Conservation (phyloP, 2,888 invertebrate genomes). For the Xanthorhoe designata region DNA sequence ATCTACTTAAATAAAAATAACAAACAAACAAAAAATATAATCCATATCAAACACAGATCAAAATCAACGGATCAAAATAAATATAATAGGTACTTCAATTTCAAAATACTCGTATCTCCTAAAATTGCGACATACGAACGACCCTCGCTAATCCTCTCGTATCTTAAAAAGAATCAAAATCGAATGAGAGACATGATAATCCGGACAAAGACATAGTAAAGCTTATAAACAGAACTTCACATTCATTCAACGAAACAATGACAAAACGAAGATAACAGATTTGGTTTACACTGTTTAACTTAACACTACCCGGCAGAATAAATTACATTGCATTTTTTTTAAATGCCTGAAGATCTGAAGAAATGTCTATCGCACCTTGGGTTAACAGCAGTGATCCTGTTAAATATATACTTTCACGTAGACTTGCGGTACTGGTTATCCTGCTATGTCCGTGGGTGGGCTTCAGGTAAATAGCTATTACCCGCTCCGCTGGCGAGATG, state of each 20-base stretch:
- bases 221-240: not conserved
- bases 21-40: constrained; percentile 13
- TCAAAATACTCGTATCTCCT: constrained; percentile 23
- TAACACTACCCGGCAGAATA: no score
- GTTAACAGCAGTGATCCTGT: no score
- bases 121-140: constrained; percentile 48
- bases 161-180: constrained; percentile 72
- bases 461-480: constrained; percentile 83
- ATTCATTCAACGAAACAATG: not conserved
- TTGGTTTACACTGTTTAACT: no score
- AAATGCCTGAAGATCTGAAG: no score
- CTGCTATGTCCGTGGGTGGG: constrained; percentile 40
- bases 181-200: constrained; percentile 70
- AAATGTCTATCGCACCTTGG: no score
- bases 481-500: constrained; percentile 77
- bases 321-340: no score
- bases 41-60: constrained; percentile 19
- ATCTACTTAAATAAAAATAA: not conserved
- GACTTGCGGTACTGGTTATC: constrained; percentile 2
- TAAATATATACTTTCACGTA: no score
- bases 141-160: constrained; percentile 66
- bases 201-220: constrained; percentile 54
- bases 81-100: constrained; percentile 21
- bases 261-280: no score
- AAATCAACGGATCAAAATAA: constrained; percentile 23